phyloP scores from a whole-genome alignment of 2,113 vertebrate genomes.

The Forbesichthys papilliferus region DNA sequence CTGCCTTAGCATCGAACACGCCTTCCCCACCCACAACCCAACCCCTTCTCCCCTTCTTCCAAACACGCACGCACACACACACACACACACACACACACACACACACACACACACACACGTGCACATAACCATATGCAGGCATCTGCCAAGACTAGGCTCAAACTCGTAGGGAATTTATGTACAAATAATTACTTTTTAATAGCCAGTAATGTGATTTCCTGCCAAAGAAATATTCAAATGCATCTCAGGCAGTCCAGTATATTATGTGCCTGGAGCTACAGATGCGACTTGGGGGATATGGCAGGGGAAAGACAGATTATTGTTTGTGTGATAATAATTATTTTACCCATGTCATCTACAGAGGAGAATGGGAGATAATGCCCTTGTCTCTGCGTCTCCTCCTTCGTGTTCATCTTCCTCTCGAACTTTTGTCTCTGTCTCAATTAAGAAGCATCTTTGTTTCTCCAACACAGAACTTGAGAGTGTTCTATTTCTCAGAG shows the following conservation, averaged over 20 bases:
- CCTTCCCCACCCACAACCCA: not conserved
- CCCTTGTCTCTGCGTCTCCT: slow-evolving; percentile 57
- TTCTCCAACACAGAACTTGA: no score
- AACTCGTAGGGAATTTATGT: slow-evolving; percentile 80
- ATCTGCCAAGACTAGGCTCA: slow-evolving; percentile 73
- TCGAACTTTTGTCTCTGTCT: slow-evolving; percentile 15
- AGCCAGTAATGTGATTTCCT: slow-evolving; percentile 83
- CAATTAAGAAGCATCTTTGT: not conserved
- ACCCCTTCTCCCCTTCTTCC: slow-evolving; percentile 6
- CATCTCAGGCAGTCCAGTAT: slow-evolving; percentile 83
- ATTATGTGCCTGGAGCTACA: slow-evolving; percentile 81
- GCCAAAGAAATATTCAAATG: slow-evolving; percentile 86
- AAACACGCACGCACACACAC: slow-evolving; percentile 3
- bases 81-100: slow-evolving; percentile 6
- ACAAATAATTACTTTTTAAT: slow-evolving; percentile 90
- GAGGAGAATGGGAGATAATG: slow-evolving; percentile 65
- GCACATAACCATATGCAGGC: slow-evolving; percentile 27
- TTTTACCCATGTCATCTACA: slow-evolving; percentile 73
- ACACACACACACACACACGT: not conserved
- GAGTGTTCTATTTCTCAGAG: no score
- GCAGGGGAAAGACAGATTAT: slow-evolving; percentile 76
- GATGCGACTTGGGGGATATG: slow-evolving; percentile 68
- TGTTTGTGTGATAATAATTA: slow-evolving; percentile 81
- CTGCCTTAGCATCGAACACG: slow-evolving; percentile 79
- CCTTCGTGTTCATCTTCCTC: slow-evolving; percentile 32